Conservation (phyloP, 2,888 invertebrate species). For the Pseudococcus viburni region DNA sequence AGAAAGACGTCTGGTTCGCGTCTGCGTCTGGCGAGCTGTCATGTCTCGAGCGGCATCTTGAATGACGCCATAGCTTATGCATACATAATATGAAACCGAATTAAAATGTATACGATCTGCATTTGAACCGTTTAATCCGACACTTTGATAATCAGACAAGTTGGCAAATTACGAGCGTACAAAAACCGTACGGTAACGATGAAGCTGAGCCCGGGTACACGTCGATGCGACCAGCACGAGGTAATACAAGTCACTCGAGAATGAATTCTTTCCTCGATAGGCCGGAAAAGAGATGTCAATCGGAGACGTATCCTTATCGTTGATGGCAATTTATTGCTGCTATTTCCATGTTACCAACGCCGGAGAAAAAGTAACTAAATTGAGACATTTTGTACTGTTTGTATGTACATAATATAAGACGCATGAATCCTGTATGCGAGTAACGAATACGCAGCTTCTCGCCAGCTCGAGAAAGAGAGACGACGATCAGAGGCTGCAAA, state of each 20-base stretch:
- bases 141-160: slow-evolving; percentile 33
- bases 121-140: slow-evolving; percentile 49
- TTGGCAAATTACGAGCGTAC: slow-evolving; percentile 34
- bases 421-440: not conserved
- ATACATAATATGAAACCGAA: slow-evolving; percentile 6
- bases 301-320: slow-evolving; percentile 21
- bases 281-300: slow-evolving; percentile 30
- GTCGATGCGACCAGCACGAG: not conserved
- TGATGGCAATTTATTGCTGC: slow-evolving; percentile 13
- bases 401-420: not conserved
- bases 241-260: slow-evolving; percentile 11
- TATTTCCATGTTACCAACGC: not conserved
- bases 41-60: not conserved
- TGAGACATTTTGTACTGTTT: slow-evolving; percentile 1
- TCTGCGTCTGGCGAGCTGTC: not conserved
- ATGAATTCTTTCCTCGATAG: slow-evolving; percentile 27
- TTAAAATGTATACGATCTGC: slow-evolving; percentile 43
- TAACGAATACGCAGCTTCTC: not conserved
- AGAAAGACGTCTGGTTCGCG: not conserved
- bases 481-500: not conserved
- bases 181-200: slow-evolving; percentile 20
- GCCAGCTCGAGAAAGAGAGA: not conserved
- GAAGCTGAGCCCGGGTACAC: not conserved
- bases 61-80: slow-evolving; percentile 11
- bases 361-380: slow-evolving; percentile 14